phyloP scores from a whole-genome alignment of 2,113 vertebrate species.

The Trochalopteron elliotii region DNA sequence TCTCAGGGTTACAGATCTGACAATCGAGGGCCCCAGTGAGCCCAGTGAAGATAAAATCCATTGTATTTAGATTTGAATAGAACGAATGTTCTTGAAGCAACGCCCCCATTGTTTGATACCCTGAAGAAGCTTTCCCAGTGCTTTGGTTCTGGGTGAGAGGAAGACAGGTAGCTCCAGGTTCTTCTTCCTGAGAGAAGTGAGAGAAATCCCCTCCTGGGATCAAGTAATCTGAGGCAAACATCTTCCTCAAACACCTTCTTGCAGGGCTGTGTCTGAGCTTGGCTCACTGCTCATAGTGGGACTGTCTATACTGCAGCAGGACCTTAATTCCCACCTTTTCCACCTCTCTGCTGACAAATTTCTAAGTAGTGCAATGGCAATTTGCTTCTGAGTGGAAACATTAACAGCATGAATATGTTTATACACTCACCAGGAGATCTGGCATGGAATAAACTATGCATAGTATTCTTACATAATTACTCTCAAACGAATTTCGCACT shows the following conservation, averaged over 20 bases:
- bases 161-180: background rate
- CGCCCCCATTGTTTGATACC: background rate
- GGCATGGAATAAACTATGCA: background rate
- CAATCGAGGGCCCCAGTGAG: background rate
- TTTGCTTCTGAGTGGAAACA: background rate
- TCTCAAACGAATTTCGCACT: background rate
- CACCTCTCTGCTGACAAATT: background rate
- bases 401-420: background rate
- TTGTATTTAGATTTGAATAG: constrained; percentile 42
- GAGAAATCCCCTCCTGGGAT: too few relatives aligned
- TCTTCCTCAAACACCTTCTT: background rate
- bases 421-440: background rate
- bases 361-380: background rate
- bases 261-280: background rate
- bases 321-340: background rate
- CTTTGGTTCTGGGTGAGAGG: background rate
- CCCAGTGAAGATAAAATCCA: constrained; percentile 8
- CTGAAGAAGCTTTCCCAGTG: background rate
- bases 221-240: background rate
- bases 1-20: background rate
- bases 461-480: background rate
- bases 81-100: background rate
- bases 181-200: background rate
- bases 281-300: background rate
- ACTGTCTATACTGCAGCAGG: background rate